A percentile compares a stretch with the other conserved stretches of the same genome.
phyloP scores from a whole-genome alignment of 2,888 invertebrate species.

The Diogma glabrata region DNA sequence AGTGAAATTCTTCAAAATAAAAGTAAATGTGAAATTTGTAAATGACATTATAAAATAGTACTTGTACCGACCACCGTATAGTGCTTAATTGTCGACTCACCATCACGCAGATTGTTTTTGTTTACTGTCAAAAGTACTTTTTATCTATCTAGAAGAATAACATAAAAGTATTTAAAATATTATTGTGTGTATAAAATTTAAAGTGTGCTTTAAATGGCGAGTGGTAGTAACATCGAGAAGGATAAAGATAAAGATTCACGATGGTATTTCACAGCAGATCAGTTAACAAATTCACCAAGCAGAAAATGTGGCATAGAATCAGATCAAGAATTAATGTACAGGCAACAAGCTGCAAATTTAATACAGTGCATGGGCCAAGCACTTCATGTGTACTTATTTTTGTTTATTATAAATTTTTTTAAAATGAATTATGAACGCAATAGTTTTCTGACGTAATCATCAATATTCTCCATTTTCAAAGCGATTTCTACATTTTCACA shows the following conservation, averaged over 20 bases:
- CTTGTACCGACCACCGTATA: background rate
- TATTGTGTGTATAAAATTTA: too few species aligned
- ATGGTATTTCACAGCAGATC: conserved; percentile 94
- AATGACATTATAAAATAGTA: too few species aligned
- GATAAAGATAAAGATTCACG: conserved; percentile 45
- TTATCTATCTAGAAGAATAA: too few species aligned
- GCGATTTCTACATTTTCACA: background rate
- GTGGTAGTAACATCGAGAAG: conserved; percentile 38
- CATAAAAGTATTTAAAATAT: too few species aligned
- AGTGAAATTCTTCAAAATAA: too few species aligned
- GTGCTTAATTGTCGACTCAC: conserved; percentile 2
- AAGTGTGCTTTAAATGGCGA: conserved; percentile 21
- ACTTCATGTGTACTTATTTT: conserved; percentile 95
- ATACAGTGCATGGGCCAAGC: conserved; percentile 99
- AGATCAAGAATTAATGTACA: conserved; percentile 87
- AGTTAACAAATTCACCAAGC: conserved; percentile 83
- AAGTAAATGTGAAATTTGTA: too few species aligned
- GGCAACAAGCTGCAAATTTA: conserved; percentile 94
- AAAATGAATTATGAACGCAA: too few species aligned
- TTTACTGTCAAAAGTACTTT: conserved; percentile 16
- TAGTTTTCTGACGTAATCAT: too few species aligned
- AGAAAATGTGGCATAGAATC: conserved; percentile 83
- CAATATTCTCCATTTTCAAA: conserved; percentile 9
- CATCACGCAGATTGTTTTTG: conserved; percentile 14
- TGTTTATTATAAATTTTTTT: too few species aligned